phyloP scores from a whole-genome alignment of 2,113 vertebrate genomes.

The Scomber japonicus region DNA sequence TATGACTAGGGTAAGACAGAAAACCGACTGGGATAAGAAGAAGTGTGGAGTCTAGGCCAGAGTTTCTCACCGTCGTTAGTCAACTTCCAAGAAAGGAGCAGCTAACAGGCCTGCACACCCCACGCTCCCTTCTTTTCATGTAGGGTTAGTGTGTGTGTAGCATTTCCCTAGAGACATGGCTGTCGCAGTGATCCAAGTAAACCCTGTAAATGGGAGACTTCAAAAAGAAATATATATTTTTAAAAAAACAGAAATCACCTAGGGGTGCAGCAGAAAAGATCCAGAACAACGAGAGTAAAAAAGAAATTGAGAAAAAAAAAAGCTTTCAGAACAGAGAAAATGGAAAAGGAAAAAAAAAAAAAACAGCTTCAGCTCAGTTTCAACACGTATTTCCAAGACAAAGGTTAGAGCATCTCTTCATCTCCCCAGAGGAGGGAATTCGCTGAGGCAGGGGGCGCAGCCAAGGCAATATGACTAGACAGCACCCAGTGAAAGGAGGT shows the following conservation, averaged over 20 bases:
- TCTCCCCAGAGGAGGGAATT: neutral
- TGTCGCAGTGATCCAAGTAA: conserved; percentile 42
- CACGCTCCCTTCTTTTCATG: neutral
- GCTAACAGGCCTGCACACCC: conserved; percentile 4
- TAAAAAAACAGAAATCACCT: conserved; percentile 30
- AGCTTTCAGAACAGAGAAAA: conserved; percentile 5
- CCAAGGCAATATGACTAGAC: conserved; percentile 40
- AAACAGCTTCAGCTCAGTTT: conserved; percentile 18
- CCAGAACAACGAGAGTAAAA: neutral
- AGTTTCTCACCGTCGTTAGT: conserved; percentile 24
- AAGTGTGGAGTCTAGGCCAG: conserved; percentile 1
- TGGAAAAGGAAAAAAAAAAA: neutral
- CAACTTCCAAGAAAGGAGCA: conserved; percentile 12
- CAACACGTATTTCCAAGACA: conserved; percentile 27
- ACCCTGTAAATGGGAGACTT: conserved; percentile 28
- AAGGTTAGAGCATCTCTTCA: conserved; percentile 29
- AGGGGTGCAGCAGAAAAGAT: conserved; percentile 7
- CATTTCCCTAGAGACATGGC: conserved; percentile 24
- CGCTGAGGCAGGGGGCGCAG: conserved; percentile 1
- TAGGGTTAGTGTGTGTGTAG: conserved; percentile 6
- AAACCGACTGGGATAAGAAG: neutral
- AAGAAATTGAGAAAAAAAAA: neutral
- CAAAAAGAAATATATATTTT: conserved; percentile 29
- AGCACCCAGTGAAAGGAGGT: conserved; percentile 2
- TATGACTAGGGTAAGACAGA: conserved; percentile 27